These are phyloP conservation scores for Penaeus chinensis DNA, from an alignment of 1,140 invertebrate genomes.

Conservation along the genomic window DNA sequence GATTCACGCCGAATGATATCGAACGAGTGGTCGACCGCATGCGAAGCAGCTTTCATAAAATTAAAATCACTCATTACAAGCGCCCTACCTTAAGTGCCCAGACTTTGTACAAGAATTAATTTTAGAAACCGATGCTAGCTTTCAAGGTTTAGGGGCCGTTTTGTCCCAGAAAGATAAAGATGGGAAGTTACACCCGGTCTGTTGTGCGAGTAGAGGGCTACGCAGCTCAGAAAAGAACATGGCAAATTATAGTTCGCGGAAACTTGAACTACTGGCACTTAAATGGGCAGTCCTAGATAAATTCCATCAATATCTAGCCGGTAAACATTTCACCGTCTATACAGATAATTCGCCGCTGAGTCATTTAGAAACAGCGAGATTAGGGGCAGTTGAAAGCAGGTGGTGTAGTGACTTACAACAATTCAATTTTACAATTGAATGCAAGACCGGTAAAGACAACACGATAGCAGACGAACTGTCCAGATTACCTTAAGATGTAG, in stretches of 20 bases:
- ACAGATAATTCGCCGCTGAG: background rate
- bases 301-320: slow-evolving; percentile 10
- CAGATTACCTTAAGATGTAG: too few species aligned
- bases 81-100: background rate
- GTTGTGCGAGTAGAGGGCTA: slow-evolving; percentile 16
- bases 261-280: slow-evolving; percentile 14
- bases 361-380: too few species aligned
- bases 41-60: background rate
- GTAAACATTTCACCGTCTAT: slow-evolving; percentile 10
- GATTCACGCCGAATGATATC: background rate
- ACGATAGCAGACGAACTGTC: too few species aligned
- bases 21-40: background rate
- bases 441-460: too few species aligned
- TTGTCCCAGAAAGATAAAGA: background rate
- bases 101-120: background rate
- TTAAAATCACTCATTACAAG: slow-evolving; percentile 16
- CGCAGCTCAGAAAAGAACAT: slow-evolving; percentile 15
- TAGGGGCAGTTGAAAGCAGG: too few species aligned
- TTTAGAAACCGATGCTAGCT: slow-evolving; percentile 31
- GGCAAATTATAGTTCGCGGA: slow-evolving; percentile 31
- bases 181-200: slow-evolving; percentile 15
- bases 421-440: too few species aligned
- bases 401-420: too few species aligned
- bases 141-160: slow-evolving; percentile 20
- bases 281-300: slow-evolving; percentile 24